Base-by-base conservation (phyloP, 2,113 vertebrate species). In the Apodemus sylvaticus region DNA sequence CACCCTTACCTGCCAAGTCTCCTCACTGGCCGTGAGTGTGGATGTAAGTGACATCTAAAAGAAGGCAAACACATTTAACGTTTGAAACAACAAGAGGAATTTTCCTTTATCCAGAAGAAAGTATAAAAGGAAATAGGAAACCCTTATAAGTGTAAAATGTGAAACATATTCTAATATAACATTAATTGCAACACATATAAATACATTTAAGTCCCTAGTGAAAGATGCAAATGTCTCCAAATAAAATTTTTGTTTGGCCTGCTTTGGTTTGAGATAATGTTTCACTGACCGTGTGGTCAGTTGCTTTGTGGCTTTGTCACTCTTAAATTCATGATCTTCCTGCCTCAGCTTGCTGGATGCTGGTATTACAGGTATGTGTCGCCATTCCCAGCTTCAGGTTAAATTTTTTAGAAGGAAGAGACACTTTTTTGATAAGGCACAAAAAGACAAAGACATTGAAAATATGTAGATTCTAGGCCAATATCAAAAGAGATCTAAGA, bases 401-500 rank as follows among this genome's bases (percentile, higher is more conserved):
- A 78, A n/a, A 34, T 29, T 92, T 92, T 89, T 86, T 34, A 26
- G 78, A 87, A 92, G 11, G n/a, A 39, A 55, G 11, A 76, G 26
- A 62, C 9, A 16, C 3, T 64, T 85, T 85, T 85, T 45, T 19
- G 17, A 58, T 58, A 58, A 19, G 17, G 58, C 58, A 19, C 58
- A 17, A 58, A 58, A 58, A 58, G 45, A 48, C 45, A 48, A 48
- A 48, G 45, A 48, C 45, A 48, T 48, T 48, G 45, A 48, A 48
- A 48, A 48, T 5, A 48, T 48, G 45, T 48, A 34, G 26, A 62
- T 74, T 89, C 16, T 42, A 74, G 53, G 36, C 42, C 85, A 83
- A 86, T 74, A 93, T 51, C 31, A 85, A 60, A 95, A 83, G 85
- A 90, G 62, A 87, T 39, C 22, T 86, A 94, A 55, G 79, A 4